These are phyloP conservation scores for Onychostruthus taczanowskii DNA, from an alignment of 2,113 vertebrate genomes.

Conservation along the genomic window DNA sequence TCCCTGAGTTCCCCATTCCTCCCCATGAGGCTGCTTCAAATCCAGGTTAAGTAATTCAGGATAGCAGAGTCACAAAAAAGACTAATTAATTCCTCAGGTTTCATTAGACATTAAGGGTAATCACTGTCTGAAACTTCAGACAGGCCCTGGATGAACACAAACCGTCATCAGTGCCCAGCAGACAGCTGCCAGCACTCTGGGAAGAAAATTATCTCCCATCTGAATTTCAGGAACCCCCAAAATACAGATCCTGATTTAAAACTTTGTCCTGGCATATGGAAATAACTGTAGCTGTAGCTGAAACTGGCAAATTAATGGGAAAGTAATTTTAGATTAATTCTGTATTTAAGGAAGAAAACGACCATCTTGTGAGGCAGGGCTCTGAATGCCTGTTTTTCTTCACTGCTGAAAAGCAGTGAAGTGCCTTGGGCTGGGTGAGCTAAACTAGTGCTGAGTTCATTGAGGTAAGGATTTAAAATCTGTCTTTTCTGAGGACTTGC, in stretches of 20 bases:
- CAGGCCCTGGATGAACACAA: background rate
- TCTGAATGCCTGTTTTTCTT: background rate
- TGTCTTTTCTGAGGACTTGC: background rate
- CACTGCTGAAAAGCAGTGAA: background rate
- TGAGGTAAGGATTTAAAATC: background rate
- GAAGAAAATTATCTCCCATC: background rate
- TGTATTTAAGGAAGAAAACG: background rate
- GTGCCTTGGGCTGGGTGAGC: background rate
- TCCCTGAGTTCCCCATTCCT: background rate
- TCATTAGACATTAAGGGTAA: background rate
- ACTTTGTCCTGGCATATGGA: background rate
- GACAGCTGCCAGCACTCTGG: background rate
- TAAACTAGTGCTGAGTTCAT: background rate
- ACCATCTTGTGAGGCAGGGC: background rate
- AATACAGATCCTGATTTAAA: background rate
- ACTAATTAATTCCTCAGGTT: background rate
- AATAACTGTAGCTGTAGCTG: background rate
- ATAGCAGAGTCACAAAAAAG: background rate
- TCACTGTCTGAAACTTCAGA: constrained; percentile 1
- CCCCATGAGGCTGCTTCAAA: background rate
- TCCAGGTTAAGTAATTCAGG: background rate
- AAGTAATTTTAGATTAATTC: background rate
- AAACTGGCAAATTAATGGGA: background rate
- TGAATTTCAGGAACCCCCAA: background rate
- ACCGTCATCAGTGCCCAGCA: background rate